Evolutionary conservation across 1,140 invertebrate genomes (phyloP).

Genomic region (Temnothorax longispinosus): DNA sequence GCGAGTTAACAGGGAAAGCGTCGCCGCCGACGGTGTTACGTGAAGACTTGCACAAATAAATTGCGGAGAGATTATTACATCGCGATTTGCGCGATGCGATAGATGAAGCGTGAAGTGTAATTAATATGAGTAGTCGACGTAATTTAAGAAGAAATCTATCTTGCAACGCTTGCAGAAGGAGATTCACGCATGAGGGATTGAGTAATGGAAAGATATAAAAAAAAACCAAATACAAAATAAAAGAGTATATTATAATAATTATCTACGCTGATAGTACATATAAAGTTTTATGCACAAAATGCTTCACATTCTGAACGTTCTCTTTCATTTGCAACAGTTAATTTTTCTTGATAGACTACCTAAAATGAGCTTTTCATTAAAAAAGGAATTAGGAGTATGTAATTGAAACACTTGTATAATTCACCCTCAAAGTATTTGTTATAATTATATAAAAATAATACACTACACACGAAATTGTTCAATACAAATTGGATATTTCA

Average conservation of each 20-base stretch:
- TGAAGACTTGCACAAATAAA: slow-evolving; percentile 16
- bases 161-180: neutral
- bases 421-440: neutral
- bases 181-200: neutral
- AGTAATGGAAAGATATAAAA: neutral
- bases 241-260: neutral
- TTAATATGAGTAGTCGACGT: neutral
- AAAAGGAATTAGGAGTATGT: neutral
- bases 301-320: neutral
- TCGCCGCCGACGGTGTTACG: neutral
- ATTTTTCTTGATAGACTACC: neutral
- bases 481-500: neutral
- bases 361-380: neutral
- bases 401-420: neutral
- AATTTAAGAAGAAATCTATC: slow-evolving; percentile 1
- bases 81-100: neutral
- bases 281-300: neutral
- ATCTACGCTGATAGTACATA: neutral
- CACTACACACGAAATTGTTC: neutral
- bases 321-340: neutral
- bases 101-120: slow-evolving; percentile 12
- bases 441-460: neutral
- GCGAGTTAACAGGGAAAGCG: slow-evolving; percentile 22
- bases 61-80: slow-evolving; percentile 8
- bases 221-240: neutral